Percentiles rank a stretch among this genome's conserved stretches.
These are phyloP conservation scores for Rhinichthys osculus DNA, from an alignment of 2,797 vertebrate species.

Conservation along the genomic window DNA sequence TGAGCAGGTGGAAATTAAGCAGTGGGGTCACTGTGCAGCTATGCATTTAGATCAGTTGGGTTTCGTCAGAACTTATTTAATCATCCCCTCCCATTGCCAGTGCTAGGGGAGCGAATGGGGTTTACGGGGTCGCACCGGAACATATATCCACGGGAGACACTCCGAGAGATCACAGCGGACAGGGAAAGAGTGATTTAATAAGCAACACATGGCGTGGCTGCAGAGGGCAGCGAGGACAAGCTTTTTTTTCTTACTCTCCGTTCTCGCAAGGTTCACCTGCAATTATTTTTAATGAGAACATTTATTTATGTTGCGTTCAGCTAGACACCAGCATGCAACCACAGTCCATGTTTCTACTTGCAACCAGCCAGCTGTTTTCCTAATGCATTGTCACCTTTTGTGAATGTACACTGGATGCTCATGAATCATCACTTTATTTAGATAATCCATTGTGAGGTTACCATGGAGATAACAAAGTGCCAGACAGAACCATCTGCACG, in stretches of 20 bases:
- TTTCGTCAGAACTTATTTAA: slow-evolving; percentile 74
- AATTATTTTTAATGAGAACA: slow-evolving; percentile 5
- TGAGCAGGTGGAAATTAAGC: slow-evolving; percentile 67
- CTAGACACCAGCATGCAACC: slow-evolving; percentile 50
- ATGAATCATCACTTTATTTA: slow-evolving; percentile 72
- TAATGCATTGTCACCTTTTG: slow-evolving; percentile 57
- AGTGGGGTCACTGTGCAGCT: slow-evolving; percentile 56
- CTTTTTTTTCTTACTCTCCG: background rate
- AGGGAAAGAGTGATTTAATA: slow-evolving; percentile 74
- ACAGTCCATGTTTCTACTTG: slow-evolving; percentile 64
- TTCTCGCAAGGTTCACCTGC: slow-evolving; percentile 43
- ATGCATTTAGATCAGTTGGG: slow-evolving; percentile 73
- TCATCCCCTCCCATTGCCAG: slow-evolving; percentile 65
- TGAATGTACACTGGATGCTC: slow-evolving; percentile 70
- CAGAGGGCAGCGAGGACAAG: slow-evolving; percentile 14
- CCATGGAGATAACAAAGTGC: slow-evolving; percentile 70
- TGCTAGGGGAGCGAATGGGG: slow-evolving; percentile 62
- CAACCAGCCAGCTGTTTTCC: slow-evolving; percentile 62
- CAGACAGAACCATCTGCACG: slow-evolving; percentile 58
- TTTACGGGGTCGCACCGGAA: slow-evolving; percentile 73
- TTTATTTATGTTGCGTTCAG: slow-evolving; percentile 57
- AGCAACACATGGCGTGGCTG: slow-evolving; percentile 68
- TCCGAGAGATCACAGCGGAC: slow-evolving; percentile 67
- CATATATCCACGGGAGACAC: slow-evolving; percentile 68
- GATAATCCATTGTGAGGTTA: slow-evolving; percentile 74